phyloP scores from a whole-genome alignment of 2,113 vertebrate genomes.

The Ardeotis arabs region DNA sequence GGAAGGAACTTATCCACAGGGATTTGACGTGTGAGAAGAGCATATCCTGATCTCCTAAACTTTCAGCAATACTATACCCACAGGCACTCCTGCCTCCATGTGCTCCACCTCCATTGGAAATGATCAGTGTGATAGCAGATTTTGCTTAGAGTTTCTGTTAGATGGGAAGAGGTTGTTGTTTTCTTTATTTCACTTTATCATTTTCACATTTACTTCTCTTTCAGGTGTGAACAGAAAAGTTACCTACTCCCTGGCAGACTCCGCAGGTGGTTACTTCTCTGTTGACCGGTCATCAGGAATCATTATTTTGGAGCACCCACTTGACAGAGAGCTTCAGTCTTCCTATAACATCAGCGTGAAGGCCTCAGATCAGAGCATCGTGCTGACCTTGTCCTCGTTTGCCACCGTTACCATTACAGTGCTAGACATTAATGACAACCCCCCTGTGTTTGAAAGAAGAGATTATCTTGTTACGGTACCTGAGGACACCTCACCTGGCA shows the following conservation, averaged over 20 bases:
- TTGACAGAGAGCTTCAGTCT: constrained; percentile 91
- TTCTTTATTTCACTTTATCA: neutral
- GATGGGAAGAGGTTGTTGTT: neutral
- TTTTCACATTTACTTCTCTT: constrained; percentile 9
- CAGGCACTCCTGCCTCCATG: neutral
- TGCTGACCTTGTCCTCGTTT: constrained; percentile 82
- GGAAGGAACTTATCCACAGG: neutral
- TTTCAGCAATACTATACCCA: neutral
- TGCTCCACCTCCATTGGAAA: neutral
- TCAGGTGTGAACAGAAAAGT: constrained; percentile 89
- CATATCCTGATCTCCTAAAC: neutral
- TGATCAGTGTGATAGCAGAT: neutral
- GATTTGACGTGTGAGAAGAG: neutral
- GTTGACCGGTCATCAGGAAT: constrained; percentile 89
- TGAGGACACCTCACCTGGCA: constrained; percentile 87
- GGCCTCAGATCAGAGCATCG: constrained; percentile 87
- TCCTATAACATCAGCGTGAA: constrained; percentile 86
- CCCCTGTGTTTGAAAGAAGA: constrained; percentile 92
- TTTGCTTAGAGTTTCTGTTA: neutral
- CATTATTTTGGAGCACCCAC: constrained; percentile 85
- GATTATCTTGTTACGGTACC: constrained; percentile 90
- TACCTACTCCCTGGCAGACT: constrained; percentile 86
- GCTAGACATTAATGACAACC: constrained; percentile 96
- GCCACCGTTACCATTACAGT: constrained; percentile 89
- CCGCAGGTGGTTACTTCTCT: constrained; percentile 87